A percentile compares a stretch with the other conserved stretches of the same genome.
phyloP scores from a whole-genome alignment of 2,888 invertebrate genomes.

The Acronicta leporina region DNA sequence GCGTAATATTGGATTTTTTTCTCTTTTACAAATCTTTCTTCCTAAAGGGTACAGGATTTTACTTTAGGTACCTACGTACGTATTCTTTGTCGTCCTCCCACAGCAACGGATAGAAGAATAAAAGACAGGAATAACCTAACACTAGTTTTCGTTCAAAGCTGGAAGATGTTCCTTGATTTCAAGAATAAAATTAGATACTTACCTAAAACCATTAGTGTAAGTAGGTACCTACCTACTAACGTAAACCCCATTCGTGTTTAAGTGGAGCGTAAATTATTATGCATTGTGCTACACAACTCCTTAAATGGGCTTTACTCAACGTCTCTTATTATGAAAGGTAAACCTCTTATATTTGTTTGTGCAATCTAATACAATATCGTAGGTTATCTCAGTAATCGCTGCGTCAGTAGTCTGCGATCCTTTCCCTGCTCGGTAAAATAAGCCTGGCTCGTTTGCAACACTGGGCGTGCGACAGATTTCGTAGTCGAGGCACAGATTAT shows the following conservation, averaged over 20 bases:
- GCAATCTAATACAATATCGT: slow-evolving; percentile 71
- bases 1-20: too few relatives aligned
- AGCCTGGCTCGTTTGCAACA: slow-evolving; percentile 63
- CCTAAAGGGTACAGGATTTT: too few relatives aligned
- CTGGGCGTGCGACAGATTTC: slow-evolving; percentile 55
- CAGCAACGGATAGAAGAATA: too few relatives aligned
- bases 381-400: slow-evolving; percentile 57
- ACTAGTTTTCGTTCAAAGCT: too few relatives aligned
- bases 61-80: too few relatives aligned
- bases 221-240: too few relatives aligned
- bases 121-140: too few relatives aligned
- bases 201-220: too few relatives aligned
- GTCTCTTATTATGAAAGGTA: slow-evolving; percentile 62
- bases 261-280: slow-evolving; percentile 49
- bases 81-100: too few relatives aligned
- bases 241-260: slow-evolving; percentile 23
- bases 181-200: too few relatives aligned
- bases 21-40: too few relatives aligned
- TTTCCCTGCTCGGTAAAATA: slow-evolving; percentile 67
- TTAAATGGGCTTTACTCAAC: slow-evolving; percentile 54
- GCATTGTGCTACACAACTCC: slow-evolving; percentile 45
- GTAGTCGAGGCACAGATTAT: slow-evolving; percentile 15
- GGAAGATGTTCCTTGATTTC: too few relatives aligned
- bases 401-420: slow-evolving; percentile 56
- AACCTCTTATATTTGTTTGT: slow-evolving; percentile 64